Evolutionary conservation across 2,797 vertebrate species (phyloP).

Genomic region (Microhierax caerulescens): DNA sequence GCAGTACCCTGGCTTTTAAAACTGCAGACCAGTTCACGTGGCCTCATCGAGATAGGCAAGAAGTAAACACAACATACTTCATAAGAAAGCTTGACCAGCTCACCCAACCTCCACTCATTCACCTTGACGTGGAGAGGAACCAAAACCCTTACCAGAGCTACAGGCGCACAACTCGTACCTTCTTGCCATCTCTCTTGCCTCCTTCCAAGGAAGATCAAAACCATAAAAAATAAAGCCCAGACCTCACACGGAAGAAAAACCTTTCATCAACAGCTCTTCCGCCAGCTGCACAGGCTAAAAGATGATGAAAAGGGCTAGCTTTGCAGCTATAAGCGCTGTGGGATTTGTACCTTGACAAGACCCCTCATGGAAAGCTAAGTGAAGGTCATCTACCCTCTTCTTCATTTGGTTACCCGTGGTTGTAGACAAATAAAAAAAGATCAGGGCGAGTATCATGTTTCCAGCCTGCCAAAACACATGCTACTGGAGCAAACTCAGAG

Average conservation of each 20-base stretch:
- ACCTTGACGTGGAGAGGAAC: neutral
- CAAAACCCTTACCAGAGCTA: neutral
- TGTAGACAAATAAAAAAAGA: neutral
- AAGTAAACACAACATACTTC: neutral
- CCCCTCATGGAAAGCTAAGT: neutral
- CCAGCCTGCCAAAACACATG: neutral
- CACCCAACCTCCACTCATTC: neutral
- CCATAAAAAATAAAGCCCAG: neutral
- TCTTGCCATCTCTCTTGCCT: neutral
- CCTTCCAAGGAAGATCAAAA: neutral
- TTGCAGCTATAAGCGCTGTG: neutral
- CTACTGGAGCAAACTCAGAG: neutral
- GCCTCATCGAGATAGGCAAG: neutral
- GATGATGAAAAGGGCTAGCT: neutral
- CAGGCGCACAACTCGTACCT: neutral
- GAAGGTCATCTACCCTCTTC: neutral
- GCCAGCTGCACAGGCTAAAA: neutral
- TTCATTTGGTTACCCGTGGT: neutral
- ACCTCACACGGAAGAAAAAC: neutral
- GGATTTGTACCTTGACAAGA: neutral
- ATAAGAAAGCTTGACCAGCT: neutral
- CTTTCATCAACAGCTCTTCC: neutral
- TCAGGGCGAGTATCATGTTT: neutral
- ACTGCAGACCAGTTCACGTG: rapidly evolving
- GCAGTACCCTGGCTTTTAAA: neutral